Evolutionary conservation across 2,888 invertebrate genomes (phyloP).

Genomic region (Mimachlamys varia): DNA sequence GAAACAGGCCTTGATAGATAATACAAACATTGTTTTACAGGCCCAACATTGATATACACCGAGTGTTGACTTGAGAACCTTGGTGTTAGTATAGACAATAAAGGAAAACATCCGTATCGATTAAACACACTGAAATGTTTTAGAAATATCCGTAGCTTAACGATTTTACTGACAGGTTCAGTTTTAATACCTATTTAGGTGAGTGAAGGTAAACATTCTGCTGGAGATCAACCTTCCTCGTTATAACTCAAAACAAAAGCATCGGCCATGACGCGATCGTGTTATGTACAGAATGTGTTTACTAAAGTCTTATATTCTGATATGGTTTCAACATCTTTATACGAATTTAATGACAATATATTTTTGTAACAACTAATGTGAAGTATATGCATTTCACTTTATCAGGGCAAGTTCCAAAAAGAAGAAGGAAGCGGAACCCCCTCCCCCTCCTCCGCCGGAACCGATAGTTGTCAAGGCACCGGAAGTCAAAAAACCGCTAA

Average conservation of each 20-base stretch:
- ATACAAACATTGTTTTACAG: background rate
- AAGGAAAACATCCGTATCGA: background rate
- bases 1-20: background rate
- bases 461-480: slow-evolving; percentile 48
- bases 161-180: background rate
- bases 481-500: slow-evolving; percentile 55
- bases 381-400: background rate
- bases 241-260: too few relatives aligned
- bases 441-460: slow-evolving; percentile 57
- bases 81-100: background rate
- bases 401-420: slow-evolving; percentile 49
- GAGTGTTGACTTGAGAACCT: background rate
- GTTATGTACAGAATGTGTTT: background rate
- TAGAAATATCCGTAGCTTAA: background rate
- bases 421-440: slow-evolving; percentile 49
- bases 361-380: background rate
- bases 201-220: too few relatives aligned
- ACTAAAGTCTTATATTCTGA: background rate
- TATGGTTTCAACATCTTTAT: too few relatives aligned
- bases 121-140: background rate
- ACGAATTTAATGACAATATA: too few relatives aligned
- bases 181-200: background rate
- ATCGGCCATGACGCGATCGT: background rate
- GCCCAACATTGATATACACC: background rate
- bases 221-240: too few relatives aligned